Base-by-base conservation (phyloP, 2,888 invertebrate genomes). In the Xylophagus ater region DNA sequence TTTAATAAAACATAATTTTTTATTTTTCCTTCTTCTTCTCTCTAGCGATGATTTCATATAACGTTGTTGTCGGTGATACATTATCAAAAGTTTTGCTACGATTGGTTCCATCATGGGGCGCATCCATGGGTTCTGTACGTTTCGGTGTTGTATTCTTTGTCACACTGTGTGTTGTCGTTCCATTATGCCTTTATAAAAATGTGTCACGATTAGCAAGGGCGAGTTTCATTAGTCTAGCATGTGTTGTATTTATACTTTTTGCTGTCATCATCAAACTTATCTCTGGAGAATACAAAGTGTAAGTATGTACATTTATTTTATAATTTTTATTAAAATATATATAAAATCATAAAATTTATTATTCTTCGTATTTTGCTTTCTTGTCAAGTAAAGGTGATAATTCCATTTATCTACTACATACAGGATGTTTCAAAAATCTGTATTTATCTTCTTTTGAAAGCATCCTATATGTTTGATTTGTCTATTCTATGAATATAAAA, bases 11-110 rank as follows among this genome's bases (percentile, higher is more conserved):
- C 17, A 5, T 10, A 31, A 31, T 14, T 18, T 19, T 2, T 14
- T 32, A 31, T 10, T 26, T 10, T 28, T 61, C 55, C 28, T 14
- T 44, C 23, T 31, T 34, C 49, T 19, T 28, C 25, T 18, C 70
- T 71, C 25, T 69, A 85, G 86, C 85, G 7, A 86, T 87, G 85
- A 81, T 86, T 42, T 85, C 85, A 41, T 87, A 87, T 62, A 87
- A 87, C 61, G 80, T 87, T 13, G 85, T 86, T 14, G 85, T 87
- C 20, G 87, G 86, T 14, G 87, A 88, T 57, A 87, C 86, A 0
- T 71, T 85, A 29, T 85, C 86, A 12, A 85, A 85, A 65, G 81
- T 87, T 13, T 67, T 86, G 40, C 70, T 78, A n/a, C 69, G 84
- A 45, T 68, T 85, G 35, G 74, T 79, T 31, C 65, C 64, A 40